Evolutionary conservation across 1,140 invertebrate species (phyloP).

Genomic region (Drosophila truncata): DNA sequence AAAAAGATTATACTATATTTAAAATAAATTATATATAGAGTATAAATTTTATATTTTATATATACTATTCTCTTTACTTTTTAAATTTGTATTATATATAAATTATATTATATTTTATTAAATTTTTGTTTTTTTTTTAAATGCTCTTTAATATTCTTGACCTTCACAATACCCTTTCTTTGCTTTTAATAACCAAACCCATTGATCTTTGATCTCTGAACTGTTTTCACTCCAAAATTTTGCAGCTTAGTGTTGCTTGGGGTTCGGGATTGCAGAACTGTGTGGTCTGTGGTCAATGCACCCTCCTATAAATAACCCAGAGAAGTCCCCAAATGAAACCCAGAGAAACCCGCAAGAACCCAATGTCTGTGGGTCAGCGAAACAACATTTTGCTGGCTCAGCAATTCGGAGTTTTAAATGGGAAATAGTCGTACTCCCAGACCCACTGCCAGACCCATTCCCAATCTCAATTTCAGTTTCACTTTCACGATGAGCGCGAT

Average conservation of each 20-base stretch:
- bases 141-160: neutral
- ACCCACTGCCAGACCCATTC: neutral
- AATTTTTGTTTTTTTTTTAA: neutral
- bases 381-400: conserved; percentile 2
- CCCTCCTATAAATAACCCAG: neutral
- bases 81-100: neutral
- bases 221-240: neutral
- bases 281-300: neutral
- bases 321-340: conserved; percentile 1
- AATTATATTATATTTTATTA: neutral
- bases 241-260: neutral
- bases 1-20: no score
- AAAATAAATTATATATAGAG: no score
- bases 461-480: conserved; percentile 7
- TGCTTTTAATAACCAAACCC: neutral
- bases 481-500: conserved; percentile 57
- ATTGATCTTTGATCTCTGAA: neutral
- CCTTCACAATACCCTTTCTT: neutral
- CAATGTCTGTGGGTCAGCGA: conserved; percentile 9
- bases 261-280: conserved; percentile 3
- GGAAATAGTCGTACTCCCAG: neutral
- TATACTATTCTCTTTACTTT: neutral
- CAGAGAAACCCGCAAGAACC: neutral
- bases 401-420: neutral
- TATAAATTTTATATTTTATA: neutral